Conservation (phyloP, 2,797 vertebrate genomes). For the Oryzias dopingdopingensis region DNA sequence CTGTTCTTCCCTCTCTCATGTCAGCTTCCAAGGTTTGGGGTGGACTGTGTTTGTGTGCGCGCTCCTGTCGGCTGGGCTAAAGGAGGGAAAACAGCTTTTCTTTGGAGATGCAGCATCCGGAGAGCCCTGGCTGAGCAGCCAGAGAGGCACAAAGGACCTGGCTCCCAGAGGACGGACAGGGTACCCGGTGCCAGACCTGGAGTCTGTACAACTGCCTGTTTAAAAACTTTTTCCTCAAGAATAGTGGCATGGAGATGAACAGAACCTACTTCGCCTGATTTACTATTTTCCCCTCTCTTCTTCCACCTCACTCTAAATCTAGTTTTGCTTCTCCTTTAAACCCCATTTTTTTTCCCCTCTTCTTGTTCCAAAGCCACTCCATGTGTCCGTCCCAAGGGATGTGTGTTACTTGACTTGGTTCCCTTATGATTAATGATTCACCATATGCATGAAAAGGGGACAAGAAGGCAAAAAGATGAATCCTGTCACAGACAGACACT, state of each 20-base stretch:
- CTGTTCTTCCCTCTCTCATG: constrained; percentile 59
- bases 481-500: constrained; percentile 27
- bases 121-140: constrained; percentile 59
- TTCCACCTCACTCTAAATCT: constrained; percentile 31
- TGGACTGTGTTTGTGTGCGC: constrained; percentile 51
- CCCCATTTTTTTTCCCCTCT: constrained; percentile 11
- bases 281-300: constrained; percentile 42
- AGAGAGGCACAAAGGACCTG: constrained; percentile 58
- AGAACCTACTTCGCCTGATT: constrained; percentile 38
- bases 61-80: constrained; percentile 50
- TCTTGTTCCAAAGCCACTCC: constrained; percentile 33
- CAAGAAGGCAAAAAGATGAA: constrained; percentile 35
- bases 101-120: constrained; percentile 63
- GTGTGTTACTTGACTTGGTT: constrained; percentile 61
- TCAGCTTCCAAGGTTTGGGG: constrained; percentile 62
- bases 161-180: constrained; percentile 48
- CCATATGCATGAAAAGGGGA: constrained; percentile 49
- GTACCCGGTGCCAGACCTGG: constrained; percentile 63
- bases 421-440: constrained; percentile 73
- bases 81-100: constrained; percentile 65
- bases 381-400: constrained; percentile 49
- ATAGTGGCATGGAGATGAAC: constrained; percentile 39
- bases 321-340: constrained; percentile 19
- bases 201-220: constrained; percentile 55
- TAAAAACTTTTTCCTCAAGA: constrained; percentile 53